These are phyloP conservation scores for Fistularia tabacaria DNA, from an alignment of 2,797 vertebrate species.

Conservation along the genomic window DNA sequence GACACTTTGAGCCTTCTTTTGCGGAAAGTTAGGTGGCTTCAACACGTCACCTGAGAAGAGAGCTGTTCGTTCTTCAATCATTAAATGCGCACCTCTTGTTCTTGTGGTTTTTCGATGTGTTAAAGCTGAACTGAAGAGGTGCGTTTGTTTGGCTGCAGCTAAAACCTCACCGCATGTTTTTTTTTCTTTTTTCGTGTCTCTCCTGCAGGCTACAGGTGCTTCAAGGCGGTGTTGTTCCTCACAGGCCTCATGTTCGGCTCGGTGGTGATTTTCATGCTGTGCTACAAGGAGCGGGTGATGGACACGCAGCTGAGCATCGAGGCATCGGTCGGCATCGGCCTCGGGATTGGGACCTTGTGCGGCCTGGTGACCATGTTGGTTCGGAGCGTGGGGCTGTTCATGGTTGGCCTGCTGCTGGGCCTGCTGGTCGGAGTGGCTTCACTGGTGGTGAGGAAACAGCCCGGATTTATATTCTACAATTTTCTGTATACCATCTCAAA, in stretches of 20 bases:
- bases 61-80: too few relatives aligned
- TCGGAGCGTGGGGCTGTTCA: constrained; percentile 95
- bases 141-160: not conserved
- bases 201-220: constrained; percentile 90
- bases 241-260: constrained; percentile 97
- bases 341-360: constrained; percentile 92
- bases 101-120: too few relatives aligned
- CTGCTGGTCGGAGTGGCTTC: constrained; percentile 90
- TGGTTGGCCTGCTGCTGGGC: constrained; percentile 93
- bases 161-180: not conserved
- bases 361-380: constrained; percentile 98
- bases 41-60: too few relatives aligned
- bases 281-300: constrained; percentile 95
- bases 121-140: too few relatives aligned
- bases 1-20: too few relatives aligned
- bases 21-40: too few relatives aligned
- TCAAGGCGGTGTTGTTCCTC: constrained; percentile 97
- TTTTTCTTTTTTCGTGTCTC: constrained; percentile 8
- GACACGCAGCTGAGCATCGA: constrained; percentile 96
- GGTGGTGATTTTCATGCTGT: constrained; percentile 97
- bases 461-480: too few relatives aligned
- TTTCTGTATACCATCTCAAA: not conserved
- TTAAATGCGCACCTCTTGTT: too few relatives aligned
- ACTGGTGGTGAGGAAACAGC: constrained; percentile 72
- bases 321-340: constrained; percentile 91